A percentile compares a stretch with the other conserved stretches of the same genome.
phyloP scores from a whole-genome alignment of 2,888 invertebrate genomes.

The Mycogona germanica region DNA sequence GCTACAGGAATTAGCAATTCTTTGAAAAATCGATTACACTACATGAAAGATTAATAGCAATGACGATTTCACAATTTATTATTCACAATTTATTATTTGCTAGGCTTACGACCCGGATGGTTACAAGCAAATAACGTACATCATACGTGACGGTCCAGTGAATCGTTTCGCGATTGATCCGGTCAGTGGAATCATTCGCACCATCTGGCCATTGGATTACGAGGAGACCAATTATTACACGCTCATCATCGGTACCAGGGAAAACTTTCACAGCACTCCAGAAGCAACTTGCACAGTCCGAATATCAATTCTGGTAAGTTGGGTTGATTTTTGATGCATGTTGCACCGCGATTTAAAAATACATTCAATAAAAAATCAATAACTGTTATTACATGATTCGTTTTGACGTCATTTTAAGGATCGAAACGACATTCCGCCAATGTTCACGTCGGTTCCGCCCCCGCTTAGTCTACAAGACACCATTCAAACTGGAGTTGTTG shows the following conservation, averaged over 20 bases:
- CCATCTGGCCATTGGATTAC: conserved; percentile 60
- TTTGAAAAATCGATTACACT: too few species aligned
- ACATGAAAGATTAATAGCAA: too few species aligned
- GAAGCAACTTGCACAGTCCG: conserved; percentile 63
- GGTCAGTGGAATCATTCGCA: conserved; percentile 62
- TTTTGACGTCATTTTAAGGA: conserved; percentile 42
- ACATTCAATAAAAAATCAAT: neutral
- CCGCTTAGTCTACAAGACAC: conserved; percentile 75
- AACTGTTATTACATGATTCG: neutral
- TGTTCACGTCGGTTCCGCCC: conserved; percentile 67
- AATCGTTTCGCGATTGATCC: conserved; percentile 73
- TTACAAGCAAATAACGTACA: conserved; percentile 52
- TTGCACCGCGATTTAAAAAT: neutral
- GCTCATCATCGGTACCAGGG: conserved; percentile 66
- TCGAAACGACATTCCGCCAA: conserved; percentile 75
- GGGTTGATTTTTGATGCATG: neutral
- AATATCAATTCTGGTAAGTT: conserved; percentile 47
- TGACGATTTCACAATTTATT: too few species aligned
- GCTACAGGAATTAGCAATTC: too few species aligned
- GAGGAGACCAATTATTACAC: conserved; percentile 60
- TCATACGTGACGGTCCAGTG: conserved; percentile 64
- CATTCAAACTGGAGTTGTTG: conserved; percentile 63
- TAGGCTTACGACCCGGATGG: conserved; percentile 76
- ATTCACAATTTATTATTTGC: too few species aligned
- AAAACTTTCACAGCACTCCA: conserved; percentile 54